Evolutionary conservation across 2,888 invertebrate genomes (phyloP).

Genomic region (Dinocampus coccinellae): DNA sequence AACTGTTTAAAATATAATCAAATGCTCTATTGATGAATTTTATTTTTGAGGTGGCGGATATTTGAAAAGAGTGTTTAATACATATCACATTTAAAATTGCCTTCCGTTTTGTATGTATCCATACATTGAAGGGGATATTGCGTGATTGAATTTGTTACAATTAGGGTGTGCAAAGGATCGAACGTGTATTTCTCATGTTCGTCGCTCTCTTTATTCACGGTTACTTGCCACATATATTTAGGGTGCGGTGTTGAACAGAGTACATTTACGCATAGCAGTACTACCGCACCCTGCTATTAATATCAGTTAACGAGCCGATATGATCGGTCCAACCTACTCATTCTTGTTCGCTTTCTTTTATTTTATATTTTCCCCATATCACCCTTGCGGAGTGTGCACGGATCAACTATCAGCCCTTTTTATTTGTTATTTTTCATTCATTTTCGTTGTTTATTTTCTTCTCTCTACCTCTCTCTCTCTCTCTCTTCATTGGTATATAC

Average conservation of each 20-base stretch:
- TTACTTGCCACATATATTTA: neutral
- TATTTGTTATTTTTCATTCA: neutral
- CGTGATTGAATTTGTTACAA: conserved; percentile 67
- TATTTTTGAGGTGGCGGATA: neutral
- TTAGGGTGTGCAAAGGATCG: conserved; percentile 56
- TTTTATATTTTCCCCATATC: conserved; percentile 2
- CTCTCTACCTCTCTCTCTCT: neutral
- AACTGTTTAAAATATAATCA: neutral
- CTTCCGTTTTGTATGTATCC: neutral
- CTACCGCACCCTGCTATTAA: conserved; percentile 69
- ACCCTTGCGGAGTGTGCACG: neutral
- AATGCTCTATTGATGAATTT: neutral
- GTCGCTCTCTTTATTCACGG: neutral
- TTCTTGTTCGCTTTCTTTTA: conserved; percentile 2
- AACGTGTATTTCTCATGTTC: conserved; percentile 28
- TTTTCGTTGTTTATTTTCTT: neutral
- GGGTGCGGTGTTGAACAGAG: conserved; percentile 33
- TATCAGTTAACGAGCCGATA: conserved; percentile 69
- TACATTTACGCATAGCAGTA: conserved; percentile 36
- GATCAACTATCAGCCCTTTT: neutral
- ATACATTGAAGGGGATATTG: conserved; percentile 40
- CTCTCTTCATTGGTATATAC: too few species aligned
- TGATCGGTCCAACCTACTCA: conserved; percentile 57
- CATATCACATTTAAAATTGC: neutral
- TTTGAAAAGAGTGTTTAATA: neutral